Evolutionary conservation across 2,797 vertebrate species (phyloP).

Genomic region (Pempheris klunzingeri): DNA sequence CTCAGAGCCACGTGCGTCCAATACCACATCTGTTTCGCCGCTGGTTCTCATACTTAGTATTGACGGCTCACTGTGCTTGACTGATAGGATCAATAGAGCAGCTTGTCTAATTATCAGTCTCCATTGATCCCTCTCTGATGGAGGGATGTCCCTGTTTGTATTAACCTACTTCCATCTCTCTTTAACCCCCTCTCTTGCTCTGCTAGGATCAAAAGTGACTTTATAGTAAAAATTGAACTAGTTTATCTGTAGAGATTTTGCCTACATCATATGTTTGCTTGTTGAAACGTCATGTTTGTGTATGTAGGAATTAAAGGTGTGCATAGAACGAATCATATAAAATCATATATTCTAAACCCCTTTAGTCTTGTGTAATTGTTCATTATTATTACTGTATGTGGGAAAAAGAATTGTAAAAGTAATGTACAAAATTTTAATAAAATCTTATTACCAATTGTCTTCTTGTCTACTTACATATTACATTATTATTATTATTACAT

Average conservation of each 20-base stretch:
- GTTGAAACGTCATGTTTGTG: background rate
- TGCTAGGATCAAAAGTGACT: background rate
- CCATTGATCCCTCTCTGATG: slow-evolving; percentile 30
- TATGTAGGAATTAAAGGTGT: background rate
- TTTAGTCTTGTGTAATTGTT: slow-evolving; percentile 29
- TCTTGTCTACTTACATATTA: background rate
- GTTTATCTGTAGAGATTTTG: background rate
- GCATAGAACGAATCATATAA: background rate
- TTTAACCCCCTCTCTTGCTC: background rate
- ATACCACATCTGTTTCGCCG: background rate
- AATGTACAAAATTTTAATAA: slow-evolving; percentile 50
- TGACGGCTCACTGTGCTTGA: background rate
- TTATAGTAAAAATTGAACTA: background rate
- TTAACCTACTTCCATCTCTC: slow-evolving; percentile 25
- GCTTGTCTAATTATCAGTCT: background rate
- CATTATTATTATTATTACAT: too few relatives aligned
- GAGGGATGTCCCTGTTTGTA: slow-evolving; percentile 16
- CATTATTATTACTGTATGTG: slow-evolving; percentile 9
- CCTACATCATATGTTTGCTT: background rate
- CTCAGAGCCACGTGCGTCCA: background rate
- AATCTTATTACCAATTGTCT: slow-evolving; percentile 7
- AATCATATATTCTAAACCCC: background rate
- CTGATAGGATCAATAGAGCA: slow-evolving; percentile 37
- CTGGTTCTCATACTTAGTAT: background rate
- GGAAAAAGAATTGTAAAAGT: slow-evolving; percentile 7